Conservation (phyloP, 2,888 invertebrate species). For the Trachelus iudaicus region DNA sequence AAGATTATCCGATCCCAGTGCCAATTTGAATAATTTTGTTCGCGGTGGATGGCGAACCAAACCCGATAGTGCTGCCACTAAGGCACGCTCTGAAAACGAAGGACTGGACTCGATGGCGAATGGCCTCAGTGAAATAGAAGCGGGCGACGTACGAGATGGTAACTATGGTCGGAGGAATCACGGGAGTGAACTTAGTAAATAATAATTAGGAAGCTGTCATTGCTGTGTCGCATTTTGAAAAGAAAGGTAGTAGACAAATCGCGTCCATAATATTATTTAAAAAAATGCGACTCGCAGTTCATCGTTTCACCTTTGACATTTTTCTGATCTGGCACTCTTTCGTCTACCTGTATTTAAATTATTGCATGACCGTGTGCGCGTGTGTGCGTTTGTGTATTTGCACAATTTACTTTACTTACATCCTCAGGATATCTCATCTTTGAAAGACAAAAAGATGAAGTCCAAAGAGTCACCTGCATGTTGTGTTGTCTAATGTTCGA, state of each 20-base stretch:
- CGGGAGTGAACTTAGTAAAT: conserved; percentile 14
- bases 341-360: neutral
- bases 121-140: conserved; percentile 92
- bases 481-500: neutral
- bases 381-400: conserved; percentile 2
- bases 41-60: conserved; percentile 85
- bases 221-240: neutral
- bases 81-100: conserved; percentile 91
- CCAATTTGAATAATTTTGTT: conserved; percentile 86
- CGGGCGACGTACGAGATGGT: conserved; percentile 93
- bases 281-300: neutral
- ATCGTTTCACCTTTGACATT: neutral
- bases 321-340: conserved; percentile 2
- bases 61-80: conserved; percentile 67
- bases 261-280: neutral
- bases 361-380: neutral
- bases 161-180: conserved; percentile 53
- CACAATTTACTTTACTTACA: neutral
- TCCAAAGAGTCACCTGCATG: neutral
- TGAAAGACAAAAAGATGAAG: neutral
- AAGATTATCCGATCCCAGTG: conserved; percentile 92
- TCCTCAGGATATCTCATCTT: neutral
- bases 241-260: neutral
- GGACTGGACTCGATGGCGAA: conserved; percentile 87
- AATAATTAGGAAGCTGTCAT: conserved; percentile 6